Evolutionary conservation across 1,140 invertebrate species (phyloP).

Genomic region (Tenebrio molitor): DNA sequence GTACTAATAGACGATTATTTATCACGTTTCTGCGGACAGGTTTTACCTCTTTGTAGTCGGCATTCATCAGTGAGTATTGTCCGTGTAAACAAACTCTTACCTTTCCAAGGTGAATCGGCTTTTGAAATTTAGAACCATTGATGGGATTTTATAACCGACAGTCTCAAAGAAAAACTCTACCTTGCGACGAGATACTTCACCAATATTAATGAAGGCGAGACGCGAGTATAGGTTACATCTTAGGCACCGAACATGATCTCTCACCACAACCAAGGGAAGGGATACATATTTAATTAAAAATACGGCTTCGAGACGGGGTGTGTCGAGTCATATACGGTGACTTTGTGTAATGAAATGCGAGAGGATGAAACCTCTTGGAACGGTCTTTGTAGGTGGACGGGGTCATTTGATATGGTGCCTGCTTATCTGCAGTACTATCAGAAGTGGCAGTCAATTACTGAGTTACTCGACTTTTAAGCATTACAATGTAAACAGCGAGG

Average conservation of each 20-base stretch:
- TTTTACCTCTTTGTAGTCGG: constrained; percentile 33
- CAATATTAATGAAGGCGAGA: neutral
- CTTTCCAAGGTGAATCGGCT: neutral
- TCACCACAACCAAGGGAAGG: neutral
- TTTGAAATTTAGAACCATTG: constrained; percentile 16
- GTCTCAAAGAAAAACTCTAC: neutral
- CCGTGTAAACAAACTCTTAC: constrained; percentile 6
- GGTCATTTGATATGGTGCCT: constrained; percentile 31
- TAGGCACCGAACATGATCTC: neutral
- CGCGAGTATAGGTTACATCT: constrained; percentile 11
- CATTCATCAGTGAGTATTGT: constrained; percentile 28
- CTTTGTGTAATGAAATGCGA: constrained; percentile 10
- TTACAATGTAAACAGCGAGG: neutral
- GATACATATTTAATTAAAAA: constrained; percentile 38
- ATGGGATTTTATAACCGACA: constrained; percentile 4
- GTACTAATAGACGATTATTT: constrained; percentile 38
- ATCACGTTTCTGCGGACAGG: constrained; percentile 29
- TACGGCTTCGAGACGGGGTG: constrained; percentile 39
- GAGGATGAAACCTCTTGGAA: constrained; percentile 34
- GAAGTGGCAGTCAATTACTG: constrained; percentile 10
- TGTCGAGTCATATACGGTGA: constrained; percentile 26
- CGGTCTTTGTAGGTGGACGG: constrained; percentile 21
- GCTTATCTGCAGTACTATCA: constrained; percentile 15
- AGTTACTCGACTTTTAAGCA: neutral
- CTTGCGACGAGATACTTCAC: no score